These are phyloP conservation scores for Thysanoteuthis rhombus DNA, from an alignment of 2,888 invertebrate genomes.

Conservation along the genomic window DNA sequence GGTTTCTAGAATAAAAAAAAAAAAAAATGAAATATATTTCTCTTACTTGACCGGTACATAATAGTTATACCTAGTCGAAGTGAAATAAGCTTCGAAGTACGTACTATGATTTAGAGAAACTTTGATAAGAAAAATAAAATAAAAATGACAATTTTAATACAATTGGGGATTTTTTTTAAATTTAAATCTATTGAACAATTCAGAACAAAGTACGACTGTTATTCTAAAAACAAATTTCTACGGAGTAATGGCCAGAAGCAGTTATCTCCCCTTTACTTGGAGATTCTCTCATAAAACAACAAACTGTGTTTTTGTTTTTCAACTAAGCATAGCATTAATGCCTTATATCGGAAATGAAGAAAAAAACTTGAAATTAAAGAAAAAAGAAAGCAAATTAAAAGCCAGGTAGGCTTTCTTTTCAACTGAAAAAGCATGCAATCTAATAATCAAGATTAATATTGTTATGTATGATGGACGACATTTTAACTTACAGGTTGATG, in stretches of 20 bases:
- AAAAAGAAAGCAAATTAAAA: neutral
- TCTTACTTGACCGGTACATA: too few relatives aligned
- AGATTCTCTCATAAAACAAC: too few relatives aligned
- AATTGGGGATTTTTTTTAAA: too few relatives aligned
- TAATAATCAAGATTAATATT: neutral
- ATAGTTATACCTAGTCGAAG: too few relatives aligned
- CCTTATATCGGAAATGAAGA: neutral
- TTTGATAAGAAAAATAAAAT: neutral
- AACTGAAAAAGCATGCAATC: neutral
- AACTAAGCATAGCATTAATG: too few relatives aligned
- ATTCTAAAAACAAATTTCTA: neutral
- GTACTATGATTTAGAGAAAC: too few relatives aligned
- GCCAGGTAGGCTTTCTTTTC: neutral
- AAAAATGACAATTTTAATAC: too few relatives aligned
- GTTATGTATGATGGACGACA: neutral
- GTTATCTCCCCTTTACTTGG: neutral
- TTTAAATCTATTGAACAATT: neutral
- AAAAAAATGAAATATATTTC: too few relatives aligned
- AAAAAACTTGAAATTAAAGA: neutral
- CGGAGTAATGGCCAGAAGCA: neutral
- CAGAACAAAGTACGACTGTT: neutral
- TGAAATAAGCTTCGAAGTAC: too few relatives aligned
- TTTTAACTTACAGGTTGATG: constrained; percentile 46
- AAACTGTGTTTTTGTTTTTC: too few relatives aligned
- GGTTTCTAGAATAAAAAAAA: too few relatives aligned